A percentile compares a stretch with the other conserved stretches of the same genome.
Conservation (phyloP, 2,797 vertebrate species). For the Brachymystax lenok region DNA sequence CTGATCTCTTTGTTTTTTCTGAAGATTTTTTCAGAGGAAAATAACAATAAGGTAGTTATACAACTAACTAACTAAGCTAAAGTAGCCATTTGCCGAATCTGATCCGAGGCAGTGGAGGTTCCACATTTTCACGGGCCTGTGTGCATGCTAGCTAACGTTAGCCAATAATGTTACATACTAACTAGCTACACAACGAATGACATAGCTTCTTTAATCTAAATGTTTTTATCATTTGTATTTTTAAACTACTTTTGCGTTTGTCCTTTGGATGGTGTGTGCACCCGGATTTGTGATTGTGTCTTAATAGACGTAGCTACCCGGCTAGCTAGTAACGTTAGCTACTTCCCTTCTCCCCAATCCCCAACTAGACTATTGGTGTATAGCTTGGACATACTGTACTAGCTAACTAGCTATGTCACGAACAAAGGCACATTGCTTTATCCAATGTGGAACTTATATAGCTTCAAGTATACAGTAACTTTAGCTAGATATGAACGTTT, state of each 20-base stretch:
- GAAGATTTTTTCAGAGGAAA: neutral
- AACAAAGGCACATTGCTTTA: neutral
- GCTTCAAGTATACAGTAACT: neutral
- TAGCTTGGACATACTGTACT: neutral
- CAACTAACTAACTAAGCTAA: neutral
- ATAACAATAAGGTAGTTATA: neutral
- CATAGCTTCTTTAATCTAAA: neutral
- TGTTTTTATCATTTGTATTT: neutral
- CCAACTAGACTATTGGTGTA: neutral
- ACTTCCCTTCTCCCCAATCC: neutral
- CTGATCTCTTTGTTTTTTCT: neutral
- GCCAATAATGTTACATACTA: neutral
- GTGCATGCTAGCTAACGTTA: neutral
- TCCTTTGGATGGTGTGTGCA: neutral
- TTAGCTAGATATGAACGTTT: neutral
- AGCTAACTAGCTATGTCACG: neutral
- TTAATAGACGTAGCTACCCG: neutral
- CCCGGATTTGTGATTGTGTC: too few relatives aligned
- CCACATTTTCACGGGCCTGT: constrained; percentile 6
- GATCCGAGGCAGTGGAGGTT: neutral
- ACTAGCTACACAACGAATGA: neutral
- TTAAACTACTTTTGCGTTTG: neutral
- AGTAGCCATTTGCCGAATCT: constrained; percentile 1
- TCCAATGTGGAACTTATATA: neutral
- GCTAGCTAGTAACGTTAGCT: neutral